A percentile compares a stretch with the other conserved stretches of the same genome.
Conservation (phyloP, 2,888 invertebrate genomes). For the Dryobotodes eremita region DNA sequence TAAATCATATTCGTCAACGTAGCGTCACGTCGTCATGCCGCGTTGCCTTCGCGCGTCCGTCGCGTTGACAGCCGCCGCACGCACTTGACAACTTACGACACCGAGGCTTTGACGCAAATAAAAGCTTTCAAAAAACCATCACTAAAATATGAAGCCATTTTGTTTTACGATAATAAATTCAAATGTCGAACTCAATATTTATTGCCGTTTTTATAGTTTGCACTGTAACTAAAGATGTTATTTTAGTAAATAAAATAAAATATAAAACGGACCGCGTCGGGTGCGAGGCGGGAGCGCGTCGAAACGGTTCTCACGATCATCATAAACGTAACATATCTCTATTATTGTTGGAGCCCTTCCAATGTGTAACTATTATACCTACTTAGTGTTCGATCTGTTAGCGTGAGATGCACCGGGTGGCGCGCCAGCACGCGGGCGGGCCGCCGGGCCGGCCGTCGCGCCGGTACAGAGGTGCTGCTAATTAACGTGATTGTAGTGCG, state of each 20-base stretch:
- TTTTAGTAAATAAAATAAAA: constrained; percentile 85
- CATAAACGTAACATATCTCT: constrained; percentile 77
- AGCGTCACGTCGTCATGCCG: constrained; percentile 37
- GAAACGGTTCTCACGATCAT: constrained; percentile 75
- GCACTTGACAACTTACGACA: constrained; percentile 63
- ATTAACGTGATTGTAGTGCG: constrained; percentile 63
- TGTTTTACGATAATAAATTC: constrained; percentile 78
- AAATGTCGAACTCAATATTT: constrained; percentile 80
- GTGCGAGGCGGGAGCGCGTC: constrained; percentile 68
- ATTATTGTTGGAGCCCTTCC: constrained; percentile 84
- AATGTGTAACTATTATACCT: constrained; percentile 75
- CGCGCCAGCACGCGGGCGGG: constrained; percentile 12
- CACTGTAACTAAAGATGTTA: constrained; percentile 83
- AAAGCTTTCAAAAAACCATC: constrained; percentile 65
- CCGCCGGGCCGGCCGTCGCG: constrained; percentile 13
- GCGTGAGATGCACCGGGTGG: constrained; percentile 62
- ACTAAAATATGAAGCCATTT: constrained; percentile 71
- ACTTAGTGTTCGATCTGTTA: constrained; percentile 66
- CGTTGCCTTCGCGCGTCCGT: constrained; percentile 26
- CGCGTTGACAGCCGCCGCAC: constrained; percentile 31
- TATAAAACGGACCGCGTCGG: constrained; percentile 61
- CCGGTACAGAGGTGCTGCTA: constrained; percentile 42
- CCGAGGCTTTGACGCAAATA: constrained; percentile 67
- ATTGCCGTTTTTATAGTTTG: constrained; percentile 78
- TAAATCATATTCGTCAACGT: constrained; percentile 69